phyloP scores from a whole-genome alignment of 2,113 vertebrate species.

The pig (Sus scrofa) region DNA sequence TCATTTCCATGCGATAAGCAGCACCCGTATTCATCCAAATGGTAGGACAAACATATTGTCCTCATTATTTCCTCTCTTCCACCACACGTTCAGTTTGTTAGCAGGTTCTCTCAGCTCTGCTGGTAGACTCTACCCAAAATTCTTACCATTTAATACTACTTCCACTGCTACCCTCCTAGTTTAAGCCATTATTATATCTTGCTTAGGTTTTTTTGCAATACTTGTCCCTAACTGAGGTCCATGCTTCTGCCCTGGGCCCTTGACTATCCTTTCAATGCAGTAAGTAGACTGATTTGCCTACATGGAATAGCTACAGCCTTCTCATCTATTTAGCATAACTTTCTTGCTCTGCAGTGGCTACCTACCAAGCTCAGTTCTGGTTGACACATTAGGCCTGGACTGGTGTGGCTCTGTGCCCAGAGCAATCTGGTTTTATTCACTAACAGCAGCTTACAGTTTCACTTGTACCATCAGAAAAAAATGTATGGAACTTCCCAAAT shows the following conservation, averaged over 20 bases:
- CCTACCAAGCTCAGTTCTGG: constrained; percentile 53
- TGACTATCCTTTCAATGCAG: not conserved
- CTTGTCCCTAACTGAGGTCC: not conserved
- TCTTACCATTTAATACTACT: not conserved
- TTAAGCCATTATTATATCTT: not conserved
- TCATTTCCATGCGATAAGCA: not conserved
- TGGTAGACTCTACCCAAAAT: not conserved
- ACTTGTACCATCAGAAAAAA: constrained; percentile 76
- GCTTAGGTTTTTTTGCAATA: not conserved
- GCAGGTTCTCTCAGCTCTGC: not conserved
- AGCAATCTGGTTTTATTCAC: constrained; percentile 80
- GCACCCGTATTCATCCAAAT: not conserved
- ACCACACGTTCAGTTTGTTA: not conserved
- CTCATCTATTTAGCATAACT: not conserved
- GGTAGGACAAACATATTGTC: not conserved
- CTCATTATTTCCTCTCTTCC: not conserved
- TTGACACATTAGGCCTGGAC: constrained; percentile 70
- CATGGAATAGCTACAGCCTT: not conserved
- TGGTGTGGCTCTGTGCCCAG: constrained; percentile 69
- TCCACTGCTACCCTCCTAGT: not conserved
- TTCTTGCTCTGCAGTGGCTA: constrained; percentile 18
- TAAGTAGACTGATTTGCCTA: not conserved
- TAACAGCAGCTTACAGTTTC: constrained; percentile 69
- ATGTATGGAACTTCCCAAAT: constrained; percentile 58
- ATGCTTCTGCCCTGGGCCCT: not conserved